Conservation (phyloP, 1,140 invertebrate genomes). For the Zaprionus gabonicus region DNA sequence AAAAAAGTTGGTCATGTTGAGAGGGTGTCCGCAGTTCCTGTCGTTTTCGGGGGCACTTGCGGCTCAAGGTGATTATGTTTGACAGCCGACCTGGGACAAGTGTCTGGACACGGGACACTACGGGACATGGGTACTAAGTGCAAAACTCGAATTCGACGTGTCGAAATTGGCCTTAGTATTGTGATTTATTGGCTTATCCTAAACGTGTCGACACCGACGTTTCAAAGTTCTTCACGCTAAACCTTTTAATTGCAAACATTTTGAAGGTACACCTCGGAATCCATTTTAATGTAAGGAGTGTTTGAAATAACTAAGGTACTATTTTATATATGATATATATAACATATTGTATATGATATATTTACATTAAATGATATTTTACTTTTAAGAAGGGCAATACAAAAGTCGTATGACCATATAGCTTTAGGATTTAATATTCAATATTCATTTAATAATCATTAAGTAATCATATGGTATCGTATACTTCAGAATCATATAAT, state of each 20-base stretch:
- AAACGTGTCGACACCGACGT: neutral
- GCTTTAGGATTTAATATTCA: no score
- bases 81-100: slow-evolving; percentile 76
- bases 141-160: slow-evolving; percentile 19
- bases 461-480: no score
- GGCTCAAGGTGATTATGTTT: slow-evolving; percentile 77
- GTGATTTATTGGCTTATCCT: slow-evolving; percentile 35
- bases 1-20: slow-evolving; percentile 37
- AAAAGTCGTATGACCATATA: no score
- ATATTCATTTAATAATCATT: no score
- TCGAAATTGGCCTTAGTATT: slow-evolving; percentile 39
- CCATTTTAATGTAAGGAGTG: neutral
- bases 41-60: slow-evolving; percentile 22
- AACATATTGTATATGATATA: no score
- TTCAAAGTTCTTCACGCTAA: neutral
- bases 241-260: slow-evolving; percentile 18
- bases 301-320: neutral
- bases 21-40: slow-evolving; percentile 36
- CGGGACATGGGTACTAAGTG: slow-evolving; percentile 65
- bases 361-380: no score
- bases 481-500: no score
- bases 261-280: neutral
- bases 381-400: no score
- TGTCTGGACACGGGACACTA: slow-evolving; percentile 46
- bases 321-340: no score